phyloP scores from a whole-genome alignment of 1,140 invertebrate genomes.

The Lasaia peninsularis region DNA sequence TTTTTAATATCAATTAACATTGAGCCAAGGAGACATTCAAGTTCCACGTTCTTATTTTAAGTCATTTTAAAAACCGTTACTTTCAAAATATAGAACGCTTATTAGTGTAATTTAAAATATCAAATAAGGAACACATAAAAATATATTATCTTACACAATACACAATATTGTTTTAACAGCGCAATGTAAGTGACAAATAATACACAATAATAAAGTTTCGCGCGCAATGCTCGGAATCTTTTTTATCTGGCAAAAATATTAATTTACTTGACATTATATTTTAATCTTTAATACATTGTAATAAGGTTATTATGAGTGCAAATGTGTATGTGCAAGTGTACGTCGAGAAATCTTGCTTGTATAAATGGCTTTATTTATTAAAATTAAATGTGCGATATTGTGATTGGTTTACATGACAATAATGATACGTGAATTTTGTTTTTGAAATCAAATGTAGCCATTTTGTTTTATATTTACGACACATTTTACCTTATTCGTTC shows the following conservation, averaged over 20 bases:
- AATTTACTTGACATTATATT: neutral
- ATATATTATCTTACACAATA: slow-evolving; percentile 5
- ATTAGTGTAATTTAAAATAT: slow-evolving; percentile 12
- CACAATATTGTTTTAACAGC: slow-evolving; percentile 1
- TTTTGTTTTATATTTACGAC: neutral
- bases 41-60: slow-evolving; percentile 1
- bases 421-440: slow-evolving; percentile 17
- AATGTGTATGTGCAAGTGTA: slow-evolving; percentile 15
- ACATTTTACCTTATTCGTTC: slow-evolving; percentile 6
- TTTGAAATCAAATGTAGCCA: slow-evolving; percentile 3
- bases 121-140: slow-evolving; percentile 1
- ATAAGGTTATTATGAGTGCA: neutral
- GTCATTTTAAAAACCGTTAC: slow-evolving; percentile 3
- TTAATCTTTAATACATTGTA: neutral
- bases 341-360: slow-evolving; percentile 44
- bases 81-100: slow-evolving; percentile 11
- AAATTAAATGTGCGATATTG: slow-evolving; percentile 44
- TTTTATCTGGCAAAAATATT: neutral
- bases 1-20: too few species aligned
- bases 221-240: neutral
- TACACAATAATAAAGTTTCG: slow-evolving; percentile 2
- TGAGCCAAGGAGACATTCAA: neutral
- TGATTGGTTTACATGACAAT: slow-evolving; percentile 28
- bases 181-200: slow-evolving; percentile 10
- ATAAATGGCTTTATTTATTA: slow-evolving; percentile 61